A percentile compares a stretch with the other conserved stretches of the same genome.
Evolutionary conservation across 2,888 invertebrate genomes (phyloP).

Genomic region (Coleophora deauratella): DNA sequence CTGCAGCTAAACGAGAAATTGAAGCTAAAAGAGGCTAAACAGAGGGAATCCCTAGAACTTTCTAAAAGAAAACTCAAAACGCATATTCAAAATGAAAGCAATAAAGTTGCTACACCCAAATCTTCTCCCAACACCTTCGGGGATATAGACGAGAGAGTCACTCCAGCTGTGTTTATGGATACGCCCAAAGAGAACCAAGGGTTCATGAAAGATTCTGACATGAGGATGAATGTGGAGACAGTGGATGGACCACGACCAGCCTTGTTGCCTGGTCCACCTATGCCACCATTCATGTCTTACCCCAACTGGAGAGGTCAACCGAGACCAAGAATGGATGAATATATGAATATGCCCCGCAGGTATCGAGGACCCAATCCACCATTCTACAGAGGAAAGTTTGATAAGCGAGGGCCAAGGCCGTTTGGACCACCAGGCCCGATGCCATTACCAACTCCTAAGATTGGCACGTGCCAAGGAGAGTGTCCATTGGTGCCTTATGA

Average conservation of each 20-base stretch:
- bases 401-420: slow-evolving; percentile 37
- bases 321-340: slow-evolving; percentile 48
- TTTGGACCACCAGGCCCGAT: slow-evolving; percentile 43
- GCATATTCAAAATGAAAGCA: slow-evolving; percentile 49
- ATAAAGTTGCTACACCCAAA: slow-evolving; percentile 64
- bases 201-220: slow-evolving; percentile 49
- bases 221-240: slow-evolving; percentile 41
- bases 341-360: slow-evolving; percentile 34
- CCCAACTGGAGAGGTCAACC: slow-evolving; percentile 48
- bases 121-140: slow-evolving; percentile 59
- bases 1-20: slow-evolving; percentile 84
- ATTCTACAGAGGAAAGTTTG: slow-evolving; percentile 50
- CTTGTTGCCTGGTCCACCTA: slow-evolving; percentile 43
- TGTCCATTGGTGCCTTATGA: slow-evolving; percentile 49
- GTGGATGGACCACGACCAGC: slow-evolving; percentile 26
- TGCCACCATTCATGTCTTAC: slow-evolving; percentile 31
- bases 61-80: slow-evolving; percentile 60
- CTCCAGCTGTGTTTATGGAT: slow-evolving; percentile 44
- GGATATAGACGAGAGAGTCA: slow-evolving; percentile 69
- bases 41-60: slow-evolving; percentile 78
- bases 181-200: slow-evolving; percentile 43
- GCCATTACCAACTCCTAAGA: slow-evolving; percentile 44
- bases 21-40: slow-evolving; percentile 84
- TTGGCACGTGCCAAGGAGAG: slow-evolving; percentile 52
- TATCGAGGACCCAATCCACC: slow-evolving; percentile 44